Base-by-base conservation (phyloP, 2,888 invertebrate species). In the Dichetophora obliterata region DNA sequence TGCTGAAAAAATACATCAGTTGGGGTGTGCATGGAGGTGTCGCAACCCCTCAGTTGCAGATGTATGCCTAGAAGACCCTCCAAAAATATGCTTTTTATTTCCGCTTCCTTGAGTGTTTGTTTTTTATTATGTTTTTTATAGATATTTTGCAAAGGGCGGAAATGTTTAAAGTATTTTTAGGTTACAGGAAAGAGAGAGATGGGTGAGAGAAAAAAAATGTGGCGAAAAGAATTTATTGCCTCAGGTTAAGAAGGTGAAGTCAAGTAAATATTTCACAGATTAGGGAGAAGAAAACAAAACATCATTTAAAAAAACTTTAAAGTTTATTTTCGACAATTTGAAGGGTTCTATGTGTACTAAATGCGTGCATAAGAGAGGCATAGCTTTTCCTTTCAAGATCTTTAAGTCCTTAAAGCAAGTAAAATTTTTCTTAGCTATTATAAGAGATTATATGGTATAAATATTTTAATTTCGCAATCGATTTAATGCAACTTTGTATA, bases 181-280 rank as follows among this genome's bases (percentile, higher is more conserved):
- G 2, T 43, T 2, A 16, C 14, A 16, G 14, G 63, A 24, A 16
- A 11, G 5, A 37, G 61, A 19, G 11, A 37, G n/a, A n/a, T 50
- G 22, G 27, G 37, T 50, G 34, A 52, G 19, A n/a, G 16, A 78
- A 70, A 82, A n/a, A 77, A 83, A 85, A 83, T 86, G 85, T 85
- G 85, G 85, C 83, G 85, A 83, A 85, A 84, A 85, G 84, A 86
- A 85, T 85, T 86, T 85, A 86, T 86, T 82, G 85, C 84, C 86
- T 81, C 80, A 82, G 83, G 84, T 84, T 84, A 81, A 82, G 82
- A 84, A 84, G 86, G 85, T 80, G 85, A 82, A 79, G 78, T 80
- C 80, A 83, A 81, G 81, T 82, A 83, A 82, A 81, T 27, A 59
- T 59, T 59, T 59, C 27, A 59, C 57, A 27, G 57, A 5, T 59